Evolutionary conservation across 2,797 vertebrate genomes (phyloP), one percentile per base, ranked within the genome.

Genomic region (Enteromius trimaculatus): DNA sequence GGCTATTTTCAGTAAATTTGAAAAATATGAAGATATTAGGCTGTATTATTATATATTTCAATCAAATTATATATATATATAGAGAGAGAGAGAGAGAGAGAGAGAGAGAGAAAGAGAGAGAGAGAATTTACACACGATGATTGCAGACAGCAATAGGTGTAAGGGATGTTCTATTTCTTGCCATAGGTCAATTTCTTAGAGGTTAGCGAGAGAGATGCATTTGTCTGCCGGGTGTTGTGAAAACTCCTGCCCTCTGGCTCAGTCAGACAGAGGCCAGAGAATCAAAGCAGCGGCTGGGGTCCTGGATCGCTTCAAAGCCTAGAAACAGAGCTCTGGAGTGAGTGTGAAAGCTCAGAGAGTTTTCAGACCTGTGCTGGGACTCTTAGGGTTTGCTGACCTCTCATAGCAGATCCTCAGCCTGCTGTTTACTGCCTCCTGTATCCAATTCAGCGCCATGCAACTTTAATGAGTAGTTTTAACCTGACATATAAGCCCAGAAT

Each of bases 381-480:
- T 81, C 68, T 39, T 62, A 47, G 53, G 79, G 55, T 71, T 62
- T 74, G 39, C 65, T 71, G 80, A 82, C 81, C 70, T 74, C 77
- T 79, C 69, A 49, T 68, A 65, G 49, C 80, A 58, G 68, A 74
- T 49, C 68, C 49, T 26, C 55, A 62, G 51, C 79, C 60, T 81
- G 79, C 64, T 78, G 62, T 82, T 78, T 82, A 79, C 75, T 49
- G 29, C 74, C 79, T 72, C 34, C 82, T 82, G 71, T 68, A 66
- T 62, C 83, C 80, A 72, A 53, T 77, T 79, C 29, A 64, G 76
- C 17, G 1, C 44, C 82, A 81, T 87, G 72, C 81, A 87, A 84
- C 69, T 82, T 88, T 88, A 77, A 88, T 88, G 81, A 84, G 71
- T 74, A 82, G 76, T 69, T 83, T 66, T 81, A 86, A 77, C 66